Evolutionary conservation across 2,797 vertebrate species (phyloP), one percentile per base, ranked within the genome.

Genomic region (Phataginus tricuspis): DNA sequence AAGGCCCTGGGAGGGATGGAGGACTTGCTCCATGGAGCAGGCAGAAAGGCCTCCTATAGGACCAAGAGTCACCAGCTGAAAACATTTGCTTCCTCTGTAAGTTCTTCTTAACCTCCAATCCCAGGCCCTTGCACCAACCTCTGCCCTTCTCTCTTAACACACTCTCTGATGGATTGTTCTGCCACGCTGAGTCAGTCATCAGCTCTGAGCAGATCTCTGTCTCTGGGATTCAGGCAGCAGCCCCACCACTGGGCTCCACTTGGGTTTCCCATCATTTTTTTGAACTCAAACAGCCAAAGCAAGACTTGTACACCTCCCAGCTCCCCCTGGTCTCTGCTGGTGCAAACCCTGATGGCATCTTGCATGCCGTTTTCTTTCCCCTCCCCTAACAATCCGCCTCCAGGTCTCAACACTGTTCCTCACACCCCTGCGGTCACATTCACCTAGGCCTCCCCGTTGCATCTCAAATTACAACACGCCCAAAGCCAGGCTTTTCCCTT

Each of bases 21-120:
- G 2, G 25, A 37, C 4, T 0, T 15, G 7, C 8, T 23, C 49
- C 4, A 1, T 7, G 71, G 15, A 42, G 18, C 14, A 31, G 34
- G 55, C 15, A 7, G 14, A 74, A 57, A 59, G 61, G 27, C 39
- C 7, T 57, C 42, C 31, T 10, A 4, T 12, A 34, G 53, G 49
- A 61, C 3, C 5, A 59, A 37, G 16, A 25, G 31, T 39, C 80
- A 11, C 42, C 3, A 14, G 18, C 59, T 53, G 18, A 49, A 25
- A 68, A 11, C 34, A 11, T 53, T 18, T 10, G 21, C 61, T 61
- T 69, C 49, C 59, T 90, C 66, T 11, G 4, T 14, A 42, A 71
- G 21, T 68, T 79, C 19, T n/a, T 49, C 68, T 66, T 86, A 37
- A 7, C 12, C 31, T 63, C 34, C 18, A 75, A 34, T 9, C 1